phyloP scores from a whole-genome alignment of 64 coral and sea anemone genomes.

The Pocillopora verrucosa region DNA sequence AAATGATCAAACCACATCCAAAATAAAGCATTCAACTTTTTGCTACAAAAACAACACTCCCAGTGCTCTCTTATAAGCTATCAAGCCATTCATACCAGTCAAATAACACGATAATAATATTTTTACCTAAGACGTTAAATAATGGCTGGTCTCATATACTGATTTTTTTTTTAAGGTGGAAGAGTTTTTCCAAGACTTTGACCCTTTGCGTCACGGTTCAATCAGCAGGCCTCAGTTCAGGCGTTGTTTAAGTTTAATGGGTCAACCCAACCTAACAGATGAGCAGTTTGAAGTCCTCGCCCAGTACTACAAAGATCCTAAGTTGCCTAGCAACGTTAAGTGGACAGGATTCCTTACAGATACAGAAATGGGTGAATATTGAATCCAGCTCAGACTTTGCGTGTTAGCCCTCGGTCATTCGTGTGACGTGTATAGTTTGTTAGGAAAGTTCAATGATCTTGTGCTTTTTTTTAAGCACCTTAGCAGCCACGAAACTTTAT shows the following conservation, averaged over 20 bases:
- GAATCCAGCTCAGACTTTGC: too few species aligned
- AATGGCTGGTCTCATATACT: neutral
- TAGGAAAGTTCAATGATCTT: neutral
- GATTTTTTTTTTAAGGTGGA: slow-evolving; percentile 62
- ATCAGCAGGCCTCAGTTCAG: slow-evolving; percentile 91
- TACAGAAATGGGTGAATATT: slow-evolving; percentile 74
- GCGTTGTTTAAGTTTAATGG: slow-evolving; percentile 83
- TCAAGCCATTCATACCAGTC: too few species aligned
- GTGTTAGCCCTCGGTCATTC: too few species aligned
- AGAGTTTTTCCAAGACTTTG: slow-evolving; percentile 98
- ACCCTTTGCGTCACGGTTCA: slow-evolving; percentile 89
- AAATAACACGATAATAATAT: too few species aligned
- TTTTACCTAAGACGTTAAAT: neutral
- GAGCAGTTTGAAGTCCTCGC: slow-evolving; percentile 92
- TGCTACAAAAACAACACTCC: too few species aligned
- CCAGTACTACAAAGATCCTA: slow-evolving; percentile 69
- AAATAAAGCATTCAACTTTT: too few species aligned
- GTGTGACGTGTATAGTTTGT: too few species aligned
- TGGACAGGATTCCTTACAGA: slow-evolving; percentile 95
- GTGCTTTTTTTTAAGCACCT: neutral
- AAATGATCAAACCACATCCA: too few species aligned
- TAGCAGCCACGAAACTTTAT: too few species aligned
- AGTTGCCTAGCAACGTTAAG: slow-evolving; percentile 82
- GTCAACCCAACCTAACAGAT: slow-evolving; percentile 83
- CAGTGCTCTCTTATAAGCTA: too few species aligned